Conservation (phyloP, 2,113 vertebrate species). For the Myiagra hebetior region DNA sequence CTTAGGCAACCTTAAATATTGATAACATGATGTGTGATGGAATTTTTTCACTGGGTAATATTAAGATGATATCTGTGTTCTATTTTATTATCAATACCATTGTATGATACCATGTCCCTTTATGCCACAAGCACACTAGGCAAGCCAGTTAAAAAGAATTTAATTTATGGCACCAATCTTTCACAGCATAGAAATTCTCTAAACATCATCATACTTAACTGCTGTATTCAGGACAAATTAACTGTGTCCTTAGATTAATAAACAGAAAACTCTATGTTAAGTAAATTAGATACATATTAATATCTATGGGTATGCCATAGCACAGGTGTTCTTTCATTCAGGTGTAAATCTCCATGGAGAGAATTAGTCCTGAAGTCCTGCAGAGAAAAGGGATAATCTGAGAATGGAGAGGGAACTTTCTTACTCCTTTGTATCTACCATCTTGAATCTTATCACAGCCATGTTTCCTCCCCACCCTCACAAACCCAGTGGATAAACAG, state of each 20-base stretch:
- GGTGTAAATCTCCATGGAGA: neutral
- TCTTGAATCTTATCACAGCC: conserved; percentile 3
- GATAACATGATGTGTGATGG: neutral
- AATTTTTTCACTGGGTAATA: neutral
- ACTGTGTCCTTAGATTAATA: neutral
- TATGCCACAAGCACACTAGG: neutral
- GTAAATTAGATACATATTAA: neutral
- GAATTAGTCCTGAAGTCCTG: neutral
- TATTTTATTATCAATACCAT: neutral
- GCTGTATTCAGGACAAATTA: neutral
- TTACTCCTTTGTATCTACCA: neutral
- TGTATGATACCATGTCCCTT: neutral
- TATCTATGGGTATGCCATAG: neutral
- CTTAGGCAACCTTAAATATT: neutral
- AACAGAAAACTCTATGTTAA: neutral
- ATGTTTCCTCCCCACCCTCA: conserved; percentile 31
- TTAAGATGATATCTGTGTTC: neutral
- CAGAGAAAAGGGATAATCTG: neutral
- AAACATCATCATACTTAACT: neutral
- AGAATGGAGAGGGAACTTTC: neutral
- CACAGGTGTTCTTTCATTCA: neutral
- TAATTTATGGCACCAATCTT: neutral
- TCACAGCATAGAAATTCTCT: neutral
- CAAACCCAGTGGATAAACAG: conserved; percentile 11
- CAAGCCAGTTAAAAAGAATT: neutral